Evolutionary conservation across 1,140 invertebrate genomes (phyloP).

Genomic region (Drosophila tsacasi): DNA sequence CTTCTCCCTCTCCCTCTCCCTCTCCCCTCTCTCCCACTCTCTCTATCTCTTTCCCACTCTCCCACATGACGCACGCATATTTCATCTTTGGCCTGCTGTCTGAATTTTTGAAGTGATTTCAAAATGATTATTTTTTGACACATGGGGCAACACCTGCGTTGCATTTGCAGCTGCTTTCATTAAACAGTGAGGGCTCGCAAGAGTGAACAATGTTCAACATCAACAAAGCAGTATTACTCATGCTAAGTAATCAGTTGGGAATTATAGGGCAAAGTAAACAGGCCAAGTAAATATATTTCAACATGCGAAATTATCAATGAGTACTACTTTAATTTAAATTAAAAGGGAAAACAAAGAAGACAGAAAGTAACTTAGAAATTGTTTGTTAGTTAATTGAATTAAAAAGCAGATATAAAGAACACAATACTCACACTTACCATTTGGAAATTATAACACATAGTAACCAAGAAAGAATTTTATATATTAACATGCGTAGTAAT

Average conservation of each 20-base stretch:
- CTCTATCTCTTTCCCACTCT: too few species aligned
- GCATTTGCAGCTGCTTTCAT: slow-evolving; percentile 72
- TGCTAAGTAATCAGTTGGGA: background rate
- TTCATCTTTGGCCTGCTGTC: slow-evolving; percentile 54
- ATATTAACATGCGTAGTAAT: too few species aligned
- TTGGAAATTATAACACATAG: too few species aligned
- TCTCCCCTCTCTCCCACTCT: background rate
- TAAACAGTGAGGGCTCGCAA: background rate
- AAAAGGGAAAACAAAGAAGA: too few species aligned
- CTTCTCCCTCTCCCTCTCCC: background rate
- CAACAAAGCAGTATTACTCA: background rate
- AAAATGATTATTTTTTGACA: slow-evolving; percentile 82
- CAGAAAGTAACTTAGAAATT: too few species aligned
- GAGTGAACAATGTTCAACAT: background rate
- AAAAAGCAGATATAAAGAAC: too few species aligned
- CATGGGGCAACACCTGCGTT: slow-evolving; percentile 79
- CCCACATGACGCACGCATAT: slow-evolving; percentile 59
- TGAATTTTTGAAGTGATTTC: slow-evolving; percentile 73
- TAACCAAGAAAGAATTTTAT: too few species aligned
- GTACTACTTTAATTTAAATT: too few species aligned
- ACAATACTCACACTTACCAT: too few species aligned
- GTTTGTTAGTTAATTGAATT: too few species aligned
- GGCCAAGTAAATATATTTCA: too few species aligned
- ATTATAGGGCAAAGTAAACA: background rate
- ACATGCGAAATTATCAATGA: too few species aligned